Conservation (phyloP, 2,113 vertebrate species). For the Excalfactoria chinensis region DNA sequence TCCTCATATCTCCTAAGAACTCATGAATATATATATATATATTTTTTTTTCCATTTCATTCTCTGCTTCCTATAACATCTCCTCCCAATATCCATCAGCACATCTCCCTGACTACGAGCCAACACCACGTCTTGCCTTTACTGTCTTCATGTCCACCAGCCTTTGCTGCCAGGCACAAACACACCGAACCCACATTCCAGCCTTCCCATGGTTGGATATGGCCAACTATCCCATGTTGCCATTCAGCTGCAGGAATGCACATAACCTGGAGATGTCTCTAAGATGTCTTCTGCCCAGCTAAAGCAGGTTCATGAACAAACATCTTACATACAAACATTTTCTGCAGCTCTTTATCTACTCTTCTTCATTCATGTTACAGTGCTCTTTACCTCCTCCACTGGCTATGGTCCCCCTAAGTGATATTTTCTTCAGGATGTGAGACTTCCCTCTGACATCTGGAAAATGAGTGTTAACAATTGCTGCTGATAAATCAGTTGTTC, state of each 20-base stretch:
- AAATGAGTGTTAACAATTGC: no score
- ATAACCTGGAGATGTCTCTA: background rate
- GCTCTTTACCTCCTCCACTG: background rate
- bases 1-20: background rate
- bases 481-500: no score
- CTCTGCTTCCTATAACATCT: background rate
- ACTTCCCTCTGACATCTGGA: no score
- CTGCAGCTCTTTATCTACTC: background rate
- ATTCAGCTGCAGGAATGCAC: background rate
- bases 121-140: background rate
- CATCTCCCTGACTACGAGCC: rapidly evolving
- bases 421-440: no score
- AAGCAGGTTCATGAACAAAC: background rate
- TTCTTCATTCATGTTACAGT: background rate
- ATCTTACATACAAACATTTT: background rate
- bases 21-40: background rate
- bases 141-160: rapidly evolving
- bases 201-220: background rate
- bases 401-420: no score
- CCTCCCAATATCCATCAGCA: rapidly evolving
- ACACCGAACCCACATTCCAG: background rate
- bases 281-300: background rate
- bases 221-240: background rate
- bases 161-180: background rate
- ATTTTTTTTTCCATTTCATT: background rate